Evolutionary conservation across 2,113 vertebrate species (phyloP), one percentile per base, ranked within the genome.

Genomic region (Notarius lentiginosus): DNA sequence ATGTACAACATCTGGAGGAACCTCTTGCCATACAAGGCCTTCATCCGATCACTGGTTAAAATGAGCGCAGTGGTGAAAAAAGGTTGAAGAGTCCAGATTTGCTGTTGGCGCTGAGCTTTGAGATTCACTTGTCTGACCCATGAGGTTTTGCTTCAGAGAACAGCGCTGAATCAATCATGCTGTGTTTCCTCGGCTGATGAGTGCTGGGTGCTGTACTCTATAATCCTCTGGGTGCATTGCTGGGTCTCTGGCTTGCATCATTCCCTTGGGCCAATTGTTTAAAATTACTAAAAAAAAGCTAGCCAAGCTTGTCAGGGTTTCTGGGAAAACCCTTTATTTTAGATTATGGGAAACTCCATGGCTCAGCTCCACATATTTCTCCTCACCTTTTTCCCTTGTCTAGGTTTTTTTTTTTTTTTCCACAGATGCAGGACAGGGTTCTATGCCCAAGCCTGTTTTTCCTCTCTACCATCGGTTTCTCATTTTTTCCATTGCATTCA

Each of bases 281-380:
- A 84, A 88, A 76, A 49, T 22, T 7, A 61, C 87, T 83, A 58
- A 83, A 66, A 49, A 84, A 51, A 84, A 47, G 56, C 8, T 75
- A 12, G 18, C 10, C 18, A 7, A 30, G 81, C 82, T 41, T 84
- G 51, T 89, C 86, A 87, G 82, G 53, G 27, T 89, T 94, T 95
- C 92, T 94, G 93, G 93, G 94, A 95, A 95, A 93, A 90, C 93
- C 94, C 92, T 90, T 95, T 86, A 92, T 94, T 93, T 93, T 91
- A 89, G 86, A 93, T 94, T 94, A 94, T 94, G 91, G 93, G 93
- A 94, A 95, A 93, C 90, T 91, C 91, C 91, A 91, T 92, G 91
- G 90, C 90, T 90, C 79, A 86, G 83, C 89, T 83, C 84, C 72
- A 41, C 80, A 86, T 89, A 63, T 85, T 89, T 91, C 90, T 90